Percentiles rank a stretch among this genome's conserved stretches.
Conservation (phyloP, 2,797 vertebrate species). For the Alfaro cultratus region DNA sequence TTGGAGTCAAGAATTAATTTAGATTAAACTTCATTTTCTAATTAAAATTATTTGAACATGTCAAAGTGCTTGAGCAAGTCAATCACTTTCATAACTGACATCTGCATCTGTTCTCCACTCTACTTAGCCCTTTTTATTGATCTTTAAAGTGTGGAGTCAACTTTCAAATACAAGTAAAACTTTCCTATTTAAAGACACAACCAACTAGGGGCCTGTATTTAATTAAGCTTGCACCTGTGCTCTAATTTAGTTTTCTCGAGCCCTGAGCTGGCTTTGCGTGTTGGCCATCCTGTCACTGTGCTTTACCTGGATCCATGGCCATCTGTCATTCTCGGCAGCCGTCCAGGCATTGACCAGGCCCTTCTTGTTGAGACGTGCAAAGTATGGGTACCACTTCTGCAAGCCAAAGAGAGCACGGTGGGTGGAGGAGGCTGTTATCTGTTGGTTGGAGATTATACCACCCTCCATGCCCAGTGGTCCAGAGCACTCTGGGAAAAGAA, state of each 20-base stretch:
- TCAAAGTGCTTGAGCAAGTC: not conserved
- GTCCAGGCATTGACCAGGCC: slow-evolving; percentile 99
- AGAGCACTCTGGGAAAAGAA: slow-evolving; percentile 87
- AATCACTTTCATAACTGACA: not conserved
- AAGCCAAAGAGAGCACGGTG: slow-evolving; percentile 97
- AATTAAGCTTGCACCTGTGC: slow-evolving; percentile 19
- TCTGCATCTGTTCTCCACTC: not conserved
- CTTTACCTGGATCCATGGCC: slow-evolving; percentile 99
- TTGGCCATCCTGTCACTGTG: slow-evolving; percentile 49
- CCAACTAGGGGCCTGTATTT: not conserved
- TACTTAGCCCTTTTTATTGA: not conserved
- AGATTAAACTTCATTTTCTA: not conserved
- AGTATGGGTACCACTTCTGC: slow-evolving; percentile 99
- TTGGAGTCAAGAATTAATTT: not conserved
- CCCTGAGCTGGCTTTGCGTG: slow-evolving; percentile 13
- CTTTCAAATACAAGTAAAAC: not conserved
- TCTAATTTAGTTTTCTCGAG: slow-evolving; percentile 26
- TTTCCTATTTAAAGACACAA: slow-evolving; percentile 13
- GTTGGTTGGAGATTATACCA: slow-evolving; percentile 98
- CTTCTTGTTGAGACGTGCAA: slow-evolving; percentile 97
- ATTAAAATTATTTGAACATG: not conserved
- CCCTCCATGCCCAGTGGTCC: slow-evolving; percentile 97
- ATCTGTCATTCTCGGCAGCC: slow-evolving; percentile 98
- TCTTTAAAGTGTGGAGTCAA: not conserved
- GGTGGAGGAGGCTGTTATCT: slow-evolving; percentile 97